Evolutionary conservation across 2,113 vertebrate species (phyloP), one percentile per base, ranked within the genome.

Genomic region (Petroica traversi): DNA sequence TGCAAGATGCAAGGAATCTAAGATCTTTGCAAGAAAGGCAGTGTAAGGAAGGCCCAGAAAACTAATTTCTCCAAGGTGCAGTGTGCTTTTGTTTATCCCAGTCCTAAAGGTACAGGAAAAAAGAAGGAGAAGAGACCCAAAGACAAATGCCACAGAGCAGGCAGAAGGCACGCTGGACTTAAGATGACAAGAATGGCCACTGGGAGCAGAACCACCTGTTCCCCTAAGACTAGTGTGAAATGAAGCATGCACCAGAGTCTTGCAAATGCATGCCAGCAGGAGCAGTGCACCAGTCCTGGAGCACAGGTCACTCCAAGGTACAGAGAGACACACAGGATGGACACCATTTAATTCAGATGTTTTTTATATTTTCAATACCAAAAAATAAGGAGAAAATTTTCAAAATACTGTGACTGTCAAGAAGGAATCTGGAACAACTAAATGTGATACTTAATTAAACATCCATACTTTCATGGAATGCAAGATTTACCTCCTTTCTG

Each of bases 361-460:
- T 59, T 36, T 36, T 45, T 58, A 43, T 51, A 52, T 49, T 85
- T 76, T 57, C 38, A 75, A 69, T 85, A 89, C 22, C 11, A 26
- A 48, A 73, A 85, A 28, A 23, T 23, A 71, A 45, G 19, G 38
- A 59, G 33, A 51, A 4, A 6, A 23, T 58, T 76, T 58, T 76
- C 22, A 23, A 76, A 76, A 38, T 9, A 3, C 38, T 76, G 31
- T 2, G 54, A 33, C 18, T 68, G 73, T 68, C 61, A 94, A 59
- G 62, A 45, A 88, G 63, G 77, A 96, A 76, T 79, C 79, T 92
- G 67, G 88, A 96, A 95, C 88, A 97, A 97, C 95, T 97, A 96
- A 85, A 97, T 85, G 22, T 79, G 86, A 94, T 96, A 92, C 63
- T 95, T 97, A 97, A 98, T 98, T 98, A 97, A 97, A 96, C 74